A percentile compares a stretch with the other conserved stretches of the same genome.
phyloP scores from a whole-genome alignment of 2,797 vertebrate genomes.

The Rhincodon typus region DNA sequence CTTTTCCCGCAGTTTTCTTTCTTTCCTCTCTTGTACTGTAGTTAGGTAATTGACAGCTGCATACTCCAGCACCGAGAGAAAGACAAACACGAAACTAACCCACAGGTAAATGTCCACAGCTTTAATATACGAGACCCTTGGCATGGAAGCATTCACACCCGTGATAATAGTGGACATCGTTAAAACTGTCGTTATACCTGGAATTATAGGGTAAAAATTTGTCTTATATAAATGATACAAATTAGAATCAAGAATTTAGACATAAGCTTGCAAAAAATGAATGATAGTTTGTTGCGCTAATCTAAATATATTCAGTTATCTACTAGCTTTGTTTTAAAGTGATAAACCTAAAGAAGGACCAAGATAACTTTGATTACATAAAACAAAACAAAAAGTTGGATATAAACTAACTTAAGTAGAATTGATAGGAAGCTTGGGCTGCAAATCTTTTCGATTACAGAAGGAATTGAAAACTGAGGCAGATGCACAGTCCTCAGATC shows the following conservation, averaged over 20 bases:
- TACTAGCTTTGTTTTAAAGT: neutral
- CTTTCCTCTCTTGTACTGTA: conserved; percentile 66
- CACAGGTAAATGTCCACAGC: conserved; percentile 89
- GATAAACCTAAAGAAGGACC: neutral
- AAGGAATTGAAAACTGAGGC: neutral
- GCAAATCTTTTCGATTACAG: neutral
- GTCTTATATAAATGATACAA: neutral
- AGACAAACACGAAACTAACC: conserved; percentile 91
- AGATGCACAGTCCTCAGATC: neutral
- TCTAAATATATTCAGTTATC: neutral
- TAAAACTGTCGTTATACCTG: conserved; percentile 79
- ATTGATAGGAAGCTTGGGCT: neutral
- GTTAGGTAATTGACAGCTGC: conserved; percentile 83
- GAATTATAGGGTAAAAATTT: conserved; percentile 21
- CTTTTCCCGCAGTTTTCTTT: conserved; percentile 61
- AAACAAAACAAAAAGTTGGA: neutral
- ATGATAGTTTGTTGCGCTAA: neutral
- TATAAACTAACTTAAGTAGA: neutral
- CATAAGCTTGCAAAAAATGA: neutral
- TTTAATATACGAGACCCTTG: conserved; percentile 88
- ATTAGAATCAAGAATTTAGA: neutral
- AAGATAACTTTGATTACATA: neutral
- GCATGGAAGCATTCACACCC: conserved; percentile 88
- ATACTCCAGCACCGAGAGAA: conserved; percentile 81
- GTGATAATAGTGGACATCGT: conserved; percentile 94